phyloP scores from a whole-genome alignment of 1,140 invertebrate species.

The Acromyrmex echinatior region DNA sequence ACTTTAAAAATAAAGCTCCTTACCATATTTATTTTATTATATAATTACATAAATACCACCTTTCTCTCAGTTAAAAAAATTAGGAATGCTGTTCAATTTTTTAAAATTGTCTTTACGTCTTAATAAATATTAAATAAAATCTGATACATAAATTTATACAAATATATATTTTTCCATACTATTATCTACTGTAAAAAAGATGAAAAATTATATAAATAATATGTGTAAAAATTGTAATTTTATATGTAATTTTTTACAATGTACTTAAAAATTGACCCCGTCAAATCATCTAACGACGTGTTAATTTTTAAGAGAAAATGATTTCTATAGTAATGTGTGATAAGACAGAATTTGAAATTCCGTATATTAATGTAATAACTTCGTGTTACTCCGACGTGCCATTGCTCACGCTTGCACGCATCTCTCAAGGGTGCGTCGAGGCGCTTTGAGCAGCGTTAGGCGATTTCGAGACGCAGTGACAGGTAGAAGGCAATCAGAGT shows the following conservation, averaged over 20 bases:
- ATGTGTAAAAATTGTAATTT: neutral
- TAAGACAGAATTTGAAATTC: neutral
- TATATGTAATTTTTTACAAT: neutral
- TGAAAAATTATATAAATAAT: neutral
- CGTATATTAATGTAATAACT: neutral
- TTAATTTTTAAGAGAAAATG: neutral
- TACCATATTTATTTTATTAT: too few relatives aligned
- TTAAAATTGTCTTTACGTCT: neutral
- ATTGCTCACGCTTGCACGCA: constrained; percentile 39
- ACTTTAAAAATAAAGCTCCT: too few relatives aligned
- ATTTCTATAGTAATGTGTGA: neutral
- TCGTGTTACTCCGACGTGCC: neutral
- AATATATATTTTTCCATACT: neutral
- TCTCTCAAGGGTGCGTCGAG: constrained; percentile 32
- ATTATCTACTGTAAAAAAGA: neutral
- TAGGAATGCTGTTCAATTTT: neutral
- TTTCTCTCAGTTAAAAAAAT: neutral
- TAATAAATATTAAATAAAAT: neutral
- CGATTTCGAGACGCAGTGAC: constrained; percentile 56
- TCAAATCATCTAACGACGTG: neutral
- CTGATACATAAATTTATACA: neutral
- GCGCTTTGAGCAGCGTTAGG: constrained; percentile 49
- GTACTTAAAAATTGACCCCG: too few relatives aligned
- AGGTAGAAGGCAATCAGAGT: constrained; percentile 63
- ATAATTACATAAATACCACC: too few relatives aligned